phyloP scores from a whole-genome alignment of 2,797 vertebrate species.

The Rhinichthys osculus region DNA sequence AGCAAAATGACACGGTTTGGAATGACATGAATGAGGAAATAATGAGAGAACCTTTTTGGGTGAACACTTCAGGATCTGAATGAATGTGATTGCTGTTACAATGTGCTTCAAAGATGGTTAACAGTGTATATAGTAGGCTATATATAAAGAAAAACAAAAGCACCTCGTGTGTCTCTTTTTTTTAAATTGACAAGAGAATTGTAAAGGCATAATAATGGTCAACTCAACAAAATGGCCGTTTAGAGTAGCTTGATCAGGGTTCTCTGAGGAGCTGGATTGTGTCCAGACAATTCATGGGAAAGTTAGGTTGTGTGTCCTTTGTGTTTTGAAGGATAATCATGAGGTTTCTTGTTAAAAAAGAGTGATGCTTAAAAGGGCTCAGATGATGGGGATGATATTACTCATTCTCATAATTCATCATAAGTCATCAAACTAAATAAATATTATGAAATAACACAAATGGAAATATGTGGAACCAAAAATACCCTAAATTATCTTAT shows the following conservation, averaged over 20 bases:
- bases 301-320: neutral
- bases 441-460: neutral
- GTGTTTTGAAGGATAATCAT: neutral
- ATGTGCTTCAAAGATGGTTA: neutral
- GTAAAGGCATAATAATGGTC: neutral
- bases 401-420: neutral
- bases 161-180: neutral
- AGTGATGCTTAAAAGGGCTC: neutral
- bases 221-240: neutral
- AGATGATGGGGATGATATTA: neutral
- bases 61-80: constrained; percentile 1
- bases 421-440: neutral
- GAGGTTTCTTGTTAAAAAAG: neutral
- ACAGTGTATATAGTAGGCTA: neutral
- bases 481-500: neutral
- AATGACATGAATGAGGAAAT: neutral
- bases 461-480: neutral
- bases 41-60: neutral
- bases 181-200: neutral
- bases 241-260: neutral
- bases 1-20: neutral
- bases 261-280: neutral
- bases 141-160: neutral
- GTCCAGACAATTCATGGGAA: neutral
- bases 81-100: constrained; percentile 1